Conservation (phyloP, 2,113 vertebrate genomes). For the Phoenicopterus ruber region DNA sequence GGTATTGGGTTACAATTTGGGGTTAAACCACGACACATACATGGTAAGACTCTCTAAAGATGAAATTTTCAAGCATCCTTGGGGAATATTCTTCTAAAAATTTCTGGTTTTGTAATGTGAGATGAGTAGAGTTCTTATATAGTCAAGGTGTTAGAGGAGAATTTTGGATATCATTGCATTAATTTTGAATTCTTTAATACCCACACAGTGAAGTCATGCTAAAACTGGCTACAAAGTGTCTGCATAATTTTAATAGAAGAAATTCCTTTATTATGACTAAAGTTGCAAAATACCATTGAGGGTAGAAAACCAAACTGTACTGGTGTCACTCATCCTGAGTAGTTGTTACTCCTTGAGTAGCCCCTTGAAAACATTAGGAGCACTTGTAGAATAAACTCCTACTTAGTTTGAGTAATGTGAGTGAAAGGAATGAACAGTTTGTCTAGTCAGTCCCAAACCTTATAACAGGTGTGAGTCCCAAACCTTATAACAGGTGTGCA, state of each 20-base stretch:
- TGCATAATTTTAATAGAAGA: background rate
- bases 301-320: background rate
- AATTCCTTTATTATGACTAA: no score
- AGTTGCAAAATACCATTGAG: background rate
- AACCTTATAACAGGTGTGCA: no score
- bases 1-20: no score
- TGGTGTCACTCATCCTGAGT: background rate
- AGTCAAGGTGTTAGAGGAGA: background rate
- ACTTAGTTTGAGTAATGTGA: background rate
- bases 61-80: background rate
- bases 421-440: background rate
- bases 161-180: background rate
- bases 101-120: background rate
- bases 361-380: background rate
- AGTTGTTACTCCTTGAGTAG: background rate
- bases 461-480: background rate
- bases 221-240: background rate
- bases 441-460: background rate
- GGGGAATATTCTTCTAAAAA: background rate
- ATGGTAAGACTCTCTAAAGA: background rate
- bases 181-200: background rate
- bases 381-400: background rate
- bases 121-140: background rate
- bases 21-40: no score
- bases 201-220: background rate